These are phyloP conservation scores for Andricus grossulariae DNA, from an alignment of 1,140 invertebrate species.

Conservation along the genomic window DNA sequence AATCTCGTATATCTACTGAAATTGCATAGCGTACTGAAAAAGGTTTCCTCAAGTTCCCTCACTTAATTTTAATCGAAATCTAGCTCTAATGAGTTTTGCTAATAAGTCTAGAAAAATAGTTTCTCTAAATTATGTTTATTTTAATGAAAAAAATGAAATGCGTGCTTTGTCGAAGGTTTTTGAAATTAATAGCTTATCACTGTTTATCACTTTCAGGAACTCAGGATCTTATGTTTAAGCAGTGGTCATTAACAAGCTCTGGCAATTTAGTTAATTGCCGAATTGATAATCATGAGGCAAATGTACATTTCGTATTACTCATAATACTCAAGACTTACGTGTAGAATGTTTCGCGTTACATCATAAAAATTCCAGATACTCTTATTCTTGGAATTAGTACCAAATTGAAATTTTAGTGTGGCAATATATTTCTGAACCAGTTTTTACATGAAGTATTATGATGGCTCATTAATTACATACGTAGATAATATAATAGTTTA, in stretches of 20 bases:
- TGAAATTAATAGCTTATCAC: slow-evolving; percentile 1
- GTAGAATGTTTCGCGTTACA: not conserved
- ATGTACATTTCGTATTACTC: slow-evolving; percentile 7
- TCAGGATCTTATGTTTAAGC: not conserved
- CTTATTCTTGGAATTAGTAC: not conserved
- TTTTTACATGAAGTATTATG: too few relatives aligned
- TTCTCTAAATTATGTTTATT: not conserved
- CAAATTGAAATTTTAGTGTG: not conserved
- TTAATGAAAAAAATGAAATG: not conserved
- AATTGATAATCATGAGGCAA: not conserved
- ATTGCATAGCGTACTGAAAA: not conserved
- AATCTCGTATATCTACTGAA: slow-evolving; percentile 11
- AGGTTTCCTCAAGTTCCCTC: not conserved
- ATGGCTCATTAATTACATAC: too few relatives aligned
- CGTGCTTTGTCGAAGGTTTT: not conserved
- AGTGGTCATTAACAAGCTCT: not conserved
- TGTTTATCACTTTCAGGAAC: not conserved
- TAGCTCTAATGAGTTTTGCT: not conserved
- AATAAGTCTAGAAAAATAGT: not conserved
- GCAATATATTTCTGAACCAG: not conserved
- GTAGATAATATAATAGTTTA: too few relatives aligned
- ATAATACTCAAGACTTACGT: not conserved
- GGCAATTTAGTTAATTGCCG: slow-evolving; percentile 11
- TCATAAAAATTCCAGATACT: not conserved
- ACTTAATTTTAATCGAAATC: not conserved